Conservation (phyloP, 2,113 vertebrate species). For the Cervus canadensis region DNA sequence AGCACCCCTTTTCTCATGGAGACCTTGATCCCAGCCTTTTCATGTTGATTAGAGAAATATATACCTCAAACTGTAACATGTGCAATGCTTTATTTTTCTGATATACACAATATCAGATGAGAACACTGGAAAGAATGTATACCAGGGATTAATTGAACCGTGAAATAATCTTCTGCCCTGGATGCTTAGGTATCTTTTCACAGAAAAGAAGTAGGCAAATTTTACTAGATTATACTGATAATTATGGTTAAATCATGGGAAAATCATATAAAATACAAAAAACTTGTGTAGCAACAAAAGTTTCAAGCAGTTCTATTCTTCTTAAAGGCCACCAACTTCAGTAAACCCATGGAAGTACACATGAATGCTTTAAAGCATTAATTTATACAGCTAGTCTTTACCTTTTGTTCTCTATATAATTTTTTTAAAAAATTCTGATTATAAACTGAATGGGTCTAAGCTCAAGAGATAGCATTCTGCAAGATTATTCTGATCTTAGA, state of each 20-base stretch:
- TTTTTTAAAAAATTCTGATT: not conserved
- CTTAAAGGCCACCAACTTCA: not conserved
- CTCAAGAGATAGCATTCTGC: not conserved
- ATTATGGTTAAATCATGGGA: not conserved
- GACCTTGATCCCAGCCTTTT: not conserved
- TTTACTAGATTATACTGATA: not conserved
- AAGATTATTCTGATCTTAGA: slow-evolving; percentile 12
- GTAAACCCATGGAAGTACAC: not conserved
- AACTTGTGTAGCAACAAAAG: not conserved
- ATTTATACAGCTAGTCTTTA: not conserved
- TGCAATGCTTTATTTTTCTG: not conserved
- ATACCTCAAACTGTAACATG: not conserved
- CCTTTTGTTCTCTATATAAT: not conserved
- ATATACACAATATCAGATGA: not conserved
- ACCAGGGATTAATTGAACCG: not conserved
- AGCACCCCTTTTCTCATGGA: not conserved
- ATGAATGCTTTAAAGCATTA: not conserved
- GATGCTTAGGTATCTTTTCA: not conserved
- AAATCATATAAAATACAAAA: not conserved
- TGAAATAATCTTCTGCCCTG: not conserved
- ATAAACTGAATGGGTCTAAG: not conserved
- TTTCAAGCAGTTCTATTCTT: not conserved
- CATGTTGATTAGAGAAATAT: not conserved
- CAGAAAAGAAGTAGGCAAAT: not conserved
- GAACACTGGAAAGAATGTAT: not conserved